These are phyloP conservation scores for Sporophila hypoxantha DNA, from an alignment of 2,113 vertebrate genomes.

Conservation along the genomic window DNA sequence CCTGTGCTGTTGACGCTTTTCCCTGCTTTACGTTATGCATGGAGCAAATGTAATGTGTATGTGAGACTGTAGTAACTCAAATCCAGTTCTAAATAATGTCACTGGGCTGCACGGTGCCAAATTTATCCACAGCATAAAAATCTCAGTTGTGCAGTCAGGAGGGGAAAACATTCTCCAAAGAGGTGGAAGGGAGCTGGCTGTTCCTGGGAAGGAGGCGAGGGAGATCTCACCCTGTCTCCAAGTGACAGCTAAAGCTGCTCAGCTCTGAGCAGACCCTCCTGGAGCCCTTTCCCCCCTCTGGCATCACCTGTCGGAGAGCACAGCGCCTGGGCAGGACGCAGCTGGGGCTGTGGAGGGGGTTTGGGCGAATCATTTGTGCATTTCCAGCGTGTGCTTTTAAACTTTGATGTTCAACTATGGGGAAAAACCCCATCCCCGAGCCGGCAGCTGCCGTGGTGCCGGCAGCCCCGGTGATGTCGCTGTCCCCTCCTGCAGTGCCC, in stretches of 20 bases:
- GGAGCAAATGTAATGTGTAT: not conserved
- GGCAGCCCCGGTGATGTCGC: not conserved
- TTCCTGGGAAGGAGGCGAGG: not conserved
- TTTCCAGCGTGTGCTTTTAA: not conserved
- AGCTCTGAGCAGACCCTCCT: not conserved
- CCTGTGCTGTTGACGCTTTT: slow-evolving; percentile 34
- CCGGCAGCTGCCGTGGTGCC: accelerated
- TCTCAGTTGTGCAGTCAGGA: not conserved
- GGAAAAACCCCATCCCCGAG: accelerated
- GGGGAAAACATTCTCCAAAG: not conserved
- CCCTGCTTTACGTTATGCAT: slow-evolving; percentile 12
- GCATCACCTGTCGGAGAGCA: not conserved
- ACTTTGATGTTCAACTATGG: not conserved
- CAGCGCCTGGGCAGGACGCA: not conserved
- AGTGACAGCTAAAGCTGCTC: not conserved
- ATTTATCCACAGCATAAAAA: not conserved
- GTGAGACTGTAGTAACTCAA: slow-evolving; percentile 46
- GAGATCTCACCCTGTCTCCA: not conserved
- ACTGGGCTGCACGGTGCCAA: not conserved
- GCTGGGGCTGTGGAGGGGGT: accelerated
- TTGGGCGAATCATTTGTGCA: not conserved
- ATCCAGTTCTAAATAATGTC: slow-evolving; percentile 46
- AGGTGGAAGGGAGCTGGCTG: slow-evolving; percentile 18
- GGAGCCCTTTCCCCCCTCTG: not conserved
- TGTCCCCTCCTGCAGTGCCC: slow-evolving; percentile 72